Base-by-base conservation (phyloP, 1,140 invertebrate species). In the Drosophila malerkotliana region DNA sequence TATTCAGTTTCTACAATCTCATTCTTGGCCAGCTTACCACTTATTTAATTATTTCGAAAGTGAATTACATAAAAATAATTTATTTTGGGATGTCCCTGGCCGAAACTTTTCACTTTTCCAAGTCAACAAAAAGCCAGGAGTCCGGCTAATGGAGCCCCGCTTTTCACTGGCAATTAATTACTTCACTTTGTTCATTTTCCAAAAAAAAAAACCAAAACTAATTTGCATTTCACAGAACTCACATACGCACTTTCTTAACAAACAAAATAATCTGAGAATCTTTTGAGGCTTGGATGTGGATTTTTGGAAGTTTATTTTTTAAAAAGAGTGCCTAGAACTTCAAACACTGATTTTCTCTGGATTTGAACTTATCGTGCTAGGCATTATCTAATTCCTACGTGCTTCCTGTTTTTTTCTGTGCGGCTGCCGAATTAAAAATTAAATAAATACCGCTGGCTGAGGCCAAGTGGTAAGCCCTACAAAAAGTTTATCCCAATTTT, bases 101-200 rank as follows among this genome's bases (percentile, higher is more conserved):
- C 45, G 21, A 66, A 68, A 68, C 39, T 68, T 63, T 69, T 24
- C 66, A 69, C 66, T 69, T 69, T 37, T 32, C 7, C 1, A 7
- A 14, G 24, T 9, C 3, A 10, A 49, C 21, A 49, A n/a, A 32
- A 12, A 32, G 26, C n/a, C n/a, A 18, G 26, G 30, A 26, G 24
- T 66, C 34, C 51, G 28, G 32, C 54, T 84, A 84, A 84, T 84
- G 80, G 81, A 84, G 85, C 77, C 72, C 47, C 79, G 49, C 76
- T 85, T 69, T 72, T 51, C 79, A 52, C 72, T 30, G 26, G 18
- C 56, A 79, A 79, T 77, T 77, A 78, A 64, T 66, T 60, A 66
- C 66, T 82, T 81, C 79, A 78, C 80, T 81, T 74, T 77, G 56
- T 77, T 71, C 61, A 78, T 77, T 59, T 59, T 49, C 72, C 47